Percentiles rank a stretch among this genome's conserved stretches.
phyloP scores from a whole-genome alignment of 2,113 vertebrate genomes.

The Poecilia latipinna region DNA sequence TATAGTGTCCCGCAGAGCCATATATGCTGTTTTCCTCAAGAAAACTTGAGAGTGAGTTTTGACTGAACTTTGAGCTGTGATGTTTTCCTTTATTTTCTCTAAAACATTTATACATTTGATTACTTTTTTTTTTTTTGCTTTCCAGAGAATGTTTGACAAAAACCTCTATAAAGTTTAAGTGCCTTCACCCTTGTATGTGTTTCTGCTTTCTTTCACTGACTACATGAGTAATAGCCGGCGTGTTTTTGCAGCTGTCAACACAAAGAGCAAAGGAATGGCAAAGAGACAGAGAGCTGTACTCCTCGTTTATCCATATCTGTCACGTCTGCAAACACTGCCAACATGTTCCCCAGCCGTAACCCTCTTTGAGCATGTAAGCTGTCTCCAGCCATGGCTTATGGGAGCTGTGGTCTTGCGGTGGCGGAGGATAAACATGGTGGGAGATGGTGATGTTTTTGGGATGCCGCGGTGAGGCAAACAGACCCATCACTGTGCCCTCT shows the following conservation, averaged over 20 bases:
- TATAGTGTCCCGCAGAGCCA: slow-evolving; percentile 60
- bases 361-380: slow-evolving; percentile 42
- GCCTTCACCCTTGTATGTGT: slow-evolving; percentile 54
- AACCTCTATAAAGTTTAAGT: slow-evolving; percentile 69
- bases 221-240: neutral
- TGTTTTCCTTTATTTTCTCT: slow-evolving; percentile 33
- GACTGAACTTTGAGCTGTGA: slow-evolving; percentile 67
- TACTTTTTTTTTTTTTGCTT: slow-evolving; percentile 24
- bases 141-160: slow-evolving; percentile 60
- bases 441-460: slow-evolving; percentile 73
- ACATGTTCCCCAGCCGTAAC: slow-evolving; percentile 53
- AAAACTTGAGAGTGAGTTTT: slow-evolving; percentile 33
- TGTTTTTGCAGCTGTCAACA: slow-evolving; percentile 12
- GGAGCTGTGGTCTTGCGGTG: slow-evolving; percentile 65
- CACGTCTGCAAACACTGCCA: slow-evolving; percentile 54
- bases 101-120: slow-evolving; percentile 59
- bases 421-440: slow-evolving; percentile 75
- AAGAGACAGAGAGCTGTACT: slow-evolving; percentile 18
- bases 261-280: slow-evolving; percentile 32
- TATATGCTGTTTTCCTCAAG: slow-evolving; percentile 38
- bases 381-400: slow-evolving; percentile 68
- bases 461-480: slow-evolving; percentile 69
- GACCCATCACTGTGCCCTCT: slow-evolving; percentile 70
- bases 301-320: slow-evolving; percentile 31
- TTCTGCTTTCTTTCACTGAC: slow-evolving; percentile 25